Percentiles rank a stretch among this genome's conserved stretches.
phyloP scores from a whole-genome alignment of 2,888 invertebrate genomes.

The Zygaena filipendulae region DNA sequence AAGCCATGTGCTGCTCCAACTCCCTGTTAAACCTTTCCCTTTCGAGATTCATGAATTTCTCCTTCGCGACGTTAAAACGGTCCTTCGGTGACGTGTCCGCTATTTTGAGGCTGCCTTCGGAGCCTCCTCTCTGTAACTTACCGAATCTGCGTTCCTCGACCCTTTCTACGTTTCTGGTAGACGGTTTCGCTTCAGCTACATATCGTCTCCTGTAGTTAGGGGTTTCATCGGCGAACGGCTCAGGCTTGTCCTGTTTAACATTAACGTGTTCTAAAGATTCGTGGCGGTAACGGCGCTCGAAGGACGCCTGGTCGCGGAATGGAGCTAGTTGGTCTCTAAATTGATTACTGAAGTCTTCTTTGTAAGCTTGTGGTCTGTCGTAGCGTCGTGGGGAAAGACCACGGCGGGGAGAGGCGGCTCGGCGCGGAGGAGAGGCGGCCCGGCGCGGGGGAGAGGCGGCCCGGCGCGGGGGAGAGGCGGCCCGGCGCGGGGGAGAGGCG shows the following conservation, averaged over 20 bases:
- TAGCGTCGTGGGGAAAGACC: constrained; percentile 31
- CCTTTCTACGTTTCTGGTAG: constrained; percentile 52
- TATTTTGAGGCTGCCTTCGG: constrained; percentile 56
- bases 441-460: too few species aligned
- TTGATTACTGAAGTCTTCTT: constrained; percentile 28
- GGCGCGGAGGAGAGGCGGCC: constrained; percentile 26
- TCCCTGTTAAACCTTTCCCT: constrained; percentile 72
- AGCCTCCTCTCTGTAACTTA: constrained; percentile 47
- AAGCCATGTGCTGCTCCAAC: constrained; percentile 61
- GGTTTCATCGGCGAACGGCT: constrained; percentile 43
- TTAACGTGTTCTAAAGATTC: constrained; percentile 46
- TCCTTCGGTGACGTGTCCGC: constrained; percentile 74
- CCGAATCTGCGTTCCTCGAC: constrained; percentile 57
- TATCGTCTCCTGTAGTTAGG: constrained; percentile 57
- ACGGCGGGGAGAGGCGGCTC: constrained; percentile 36
- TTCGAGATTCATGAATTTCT: constrained; percentile 85
- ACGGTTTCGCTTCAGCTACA: constrained; percentile 57
- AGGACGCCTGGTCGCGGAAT: constrained; percentile 43
- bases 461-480: constrained; percentile 51
- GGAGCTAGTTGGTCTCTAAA: constrained; percentile 48
- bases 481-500: constrained; percentile 28
- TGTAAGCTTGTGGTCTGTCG: constrained; percentile 23
- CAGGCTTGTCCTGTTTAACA: constrained; percentile 49
- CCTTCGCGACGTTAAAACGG: constrained; percentile 86
- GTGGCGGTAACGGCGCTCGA: constrained; percentile 52